Conservation (phyloP, 2,888 invertebrate species). For the Apodemia zela region DNA sequence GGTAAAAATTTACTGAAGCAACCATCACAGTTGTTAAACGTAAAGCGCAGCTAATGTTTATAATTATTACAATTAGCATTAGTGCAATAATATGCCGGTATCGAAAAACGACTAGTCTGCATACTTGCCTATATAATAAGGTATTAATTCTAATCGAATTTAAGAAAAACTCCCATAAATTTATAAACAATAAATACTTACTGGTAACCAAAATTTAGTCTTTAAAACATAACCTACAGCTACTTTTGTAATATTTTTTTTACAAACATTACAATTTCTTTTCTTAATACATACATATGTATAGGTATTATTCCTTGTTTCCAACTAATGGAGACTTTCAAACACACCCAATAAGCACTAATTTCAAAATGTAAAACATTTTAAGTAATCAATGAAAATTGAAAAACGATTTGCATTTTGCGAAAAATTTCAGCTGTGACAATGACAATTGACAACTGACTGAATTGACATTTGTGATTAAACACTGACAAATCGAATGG, state of each 20-base stretch:
- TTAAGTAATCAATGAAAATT: constrained; percentile 26
- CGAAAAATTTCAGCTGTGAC: constrained; percentile 20
- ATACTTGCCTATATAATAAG: not conserved
- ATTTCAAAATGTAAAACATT: constrained; percentile 16
- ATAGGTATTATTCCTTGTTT: not conserved
- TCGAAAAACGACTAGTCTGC: not conserved
- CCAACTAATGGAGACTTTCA: not conserved
- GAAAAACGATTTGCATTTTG: constrained; percentile 17
- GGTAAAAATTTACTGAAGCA: not conserved
- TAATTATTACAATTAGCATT: not conserved
- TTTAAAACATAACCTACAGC: constrained; percentile 63
- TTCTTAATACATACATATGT: not conserved
- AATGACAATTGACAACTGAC: constrained; percentile 8
- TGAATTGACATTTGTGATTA: constrained; percentile 7
- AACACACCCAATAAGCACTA: not conserved
- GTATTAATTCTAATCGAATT: not conserved
- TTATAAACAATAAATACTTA: constrained; percentile 40
- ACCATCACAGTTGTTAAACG: not conserved
- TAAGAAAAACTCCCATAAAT: not conserved
- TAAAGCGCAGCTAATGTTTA: not conserved
- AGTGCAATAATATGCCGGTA: not conserved
- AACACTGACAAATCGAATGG: not conserved
- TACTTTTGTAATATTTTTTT: constrained; percentile 42
- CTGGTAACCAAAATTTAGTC: constrained; percentile 54
- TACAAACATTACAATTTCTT: constrained; percentile 18